phyloP scores from a whole-genome alignment of 2,888 invertebrate species.

The Chrysotoxum bicinctum region DNA sequence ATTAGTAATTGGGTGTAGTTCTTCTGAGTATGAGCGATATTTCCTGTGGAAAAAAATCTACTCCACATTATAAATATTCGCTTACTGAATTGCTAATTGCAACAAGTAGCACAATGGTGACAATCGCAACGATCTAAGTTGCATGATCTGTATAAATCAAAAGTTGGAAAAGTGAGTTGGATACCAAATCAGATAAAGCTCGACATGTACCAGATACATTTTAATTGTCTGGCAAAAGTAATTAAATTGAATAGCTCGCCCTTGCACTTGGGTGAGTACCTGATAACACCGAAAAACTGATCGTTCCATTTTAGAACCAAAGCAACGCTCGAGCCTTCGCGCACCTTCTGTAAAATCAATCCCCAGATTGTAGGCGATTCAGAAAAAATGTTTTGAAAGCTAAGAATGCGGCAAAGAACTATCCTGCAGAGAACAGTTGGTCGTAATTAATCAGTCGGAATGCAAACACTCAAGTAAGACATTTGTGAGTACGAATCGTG shows the following conservation, averaged over 20 bases:
- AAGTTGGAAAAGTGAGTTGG: slow-evolving; percentile 44
- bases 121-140: slow-evolving; percentile 40
- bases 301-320: not conserved
- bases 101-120: slow-evolving; percentile 38
- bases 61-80: slow-evolving; percentile 17
- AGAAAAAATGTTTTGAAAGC: not conserved
- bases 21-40: slow-evolving; percentile 37
- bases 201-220: slow-evolving; percentile 21
- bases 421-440: slow-evolving; percentile 39
- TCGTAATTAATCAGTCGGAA: slow-evolving; percentile 55
- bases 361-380: not conserved
- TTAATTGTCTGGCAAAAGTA: slow-evolving; percentile 50
- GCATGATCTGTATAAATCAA: slow-evolving; percentile 66
- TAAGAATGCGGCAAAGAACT: slow-evolving; percentile 18
- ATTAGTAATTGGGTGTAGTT: slow-evolving; percentile 58
- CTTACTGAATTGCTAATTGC: slow-evolving; percentile 50
- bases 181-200: slow-evolving; percentile 53
- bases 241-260: slow-evolving; percentile 23
- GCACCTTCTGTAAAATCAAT: slow-evolving; percentile 28
- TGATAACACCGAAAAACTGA: slow-evolving; percentile 40
- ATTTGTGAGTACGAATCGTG: slow-evolving; percentile 36
- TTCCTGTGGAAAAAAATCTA: slow-evolving; percentile 50
- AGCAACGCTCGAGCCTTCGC: slow-evolving; percentile 6
- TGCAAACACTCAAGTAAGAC: slow-evolving; percentile 22
- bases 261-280: not conserved